These are phyloP conservation scores for Lutraria rhynchaena DNA, from an alignment of 1,140 invertebrate genomes.

Conservation along the genomic window DNA sequence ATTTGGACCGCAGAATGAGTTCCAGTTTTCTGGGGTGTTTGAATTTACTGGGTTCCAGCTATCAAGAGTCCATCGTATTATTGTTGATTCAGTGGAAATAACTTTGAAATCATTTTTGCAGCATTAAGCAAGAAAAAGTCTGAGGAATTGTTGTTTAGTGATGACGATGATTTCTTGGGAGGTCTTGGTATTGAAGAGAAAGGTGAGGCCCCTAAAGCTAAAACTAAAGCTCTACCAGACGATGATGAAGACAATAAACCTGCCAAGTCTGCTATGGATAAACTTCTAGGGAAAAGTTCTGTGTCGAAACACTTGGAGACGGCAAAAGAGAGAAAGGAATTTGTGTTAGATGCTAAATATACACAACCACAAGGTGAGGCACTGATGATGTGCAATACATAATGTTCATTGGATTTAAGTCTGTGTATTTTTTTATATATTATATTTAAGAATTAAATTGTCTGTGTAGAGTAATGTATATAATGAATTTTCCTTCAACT, in stretches of 20 bases:
- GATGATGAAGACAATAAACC: constrained; percentile 62
- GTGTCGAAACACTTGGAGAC: constrained; percentile 65
- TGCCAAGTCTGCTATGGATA: constrained; percentile 70
- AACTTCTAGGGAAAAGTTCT: constrained; percentile 68
- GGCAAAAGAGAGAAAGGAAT: constrained; percentile 64
- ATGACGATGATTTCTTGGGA: constrained; percentile 70
- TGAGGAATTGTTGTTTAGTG: constrained; percentile 69
- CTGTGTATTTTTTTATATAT: too few species aligned
- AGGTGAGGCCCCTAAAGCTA: constrained; percentile 47
- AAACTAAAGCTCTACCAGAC: constrained; percentile 19
- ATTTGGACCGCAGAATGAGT: too few species aligned
- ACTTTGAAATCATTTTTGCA: too few species aligned
- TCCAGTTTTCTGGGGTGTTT: too few species aligned
- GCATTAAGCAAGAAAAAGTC: constrained; percentile 61
- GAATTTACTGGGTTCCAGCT: too few species aligned
- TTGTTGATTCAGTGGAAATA: too few species aligned
- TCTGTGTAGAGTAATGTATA: too few species aligned
- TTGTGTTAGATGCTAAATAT: constrained; percentile 74
- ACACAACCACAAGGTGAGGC: constrained; percentile 58
- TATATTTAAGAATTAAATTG: too few species aligned
- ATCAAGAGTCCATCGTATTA: too few species aligned
- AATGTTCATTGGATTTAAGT: too few species aligned
- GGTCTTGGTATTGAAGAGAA: constrained; percentile 66
- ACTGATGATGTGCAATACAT: too few species aligned
- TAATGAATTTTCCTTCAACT: too few species aligned